phyloP scores from a whole-genome alignment of 2,888 invertebrate genomes.

The Ramazzottius varieornatus region DNA sequence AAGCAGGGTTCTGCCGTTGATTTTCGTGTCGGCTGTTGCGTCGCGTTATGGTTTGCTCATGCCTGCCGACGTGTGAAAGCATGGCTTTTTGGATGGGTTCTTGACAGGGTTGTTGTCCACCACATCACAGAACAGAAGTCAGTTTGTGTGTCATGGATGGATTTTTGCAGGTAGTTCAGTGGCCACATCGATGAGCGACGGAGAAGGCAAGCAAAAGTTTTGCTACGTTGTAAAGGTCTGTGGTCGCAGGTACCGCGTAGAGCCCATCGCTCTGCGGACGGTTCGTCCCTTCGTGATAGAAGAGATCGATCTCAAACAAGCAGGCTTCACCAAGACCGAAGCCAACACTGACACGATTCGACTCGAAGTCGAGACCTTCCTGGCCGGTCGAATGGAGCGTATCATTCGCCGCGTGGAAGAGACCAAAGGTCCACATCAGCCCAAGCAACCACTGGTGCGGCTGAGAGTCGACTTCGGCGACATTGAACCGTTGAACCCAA shows the following conservation, averaged over 20 bases:
- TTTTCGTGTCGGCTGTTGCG: no score
- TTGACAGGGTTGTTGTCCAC: no score
- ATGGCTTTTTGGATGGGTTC: no score
- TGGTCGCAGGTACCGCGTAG: conserved; percentile 25
- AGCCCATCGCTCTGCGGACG: conserved; percentile 44
- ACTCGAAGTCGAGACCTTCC: neutral
- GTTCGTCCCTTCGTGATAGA: conserved; percentile 70
- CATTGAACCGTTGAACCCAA: conserved; percentile 29
- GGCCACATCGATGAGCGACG: conserved; percentile 67
- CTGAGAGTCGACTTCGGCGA: conserved; percentile 51
- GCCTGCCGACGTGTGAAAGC: no score
- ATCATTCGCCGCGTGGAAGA: neutral
- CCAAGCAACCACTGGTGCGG: conserved; percentile 44
- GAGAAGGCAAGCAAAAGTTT: conserved; percentile 36
- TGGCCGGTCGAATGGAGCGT: neutral
- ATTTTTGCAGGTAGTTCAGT: conserved; percentile 64
- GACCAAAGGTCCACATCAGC: conserved; percentile 32
- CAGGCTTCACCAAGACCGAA: neutral
- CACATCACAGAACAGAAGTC: no score
- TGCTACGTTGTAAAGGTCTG: neutral
- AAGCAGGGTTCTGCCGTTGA: no score
- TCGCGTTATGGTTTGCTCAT: no score
- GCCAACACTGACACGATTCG: neutral
- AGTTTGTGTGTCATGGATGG: no score
- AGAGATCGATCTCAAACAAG: conserved; percentile 31